Evolutionary conservation across 1,140 invertebrate genomes (phyloP), one percentile per base, ranked within the genome.

Genomic region (Ruditapes philippinarum): DNA sequence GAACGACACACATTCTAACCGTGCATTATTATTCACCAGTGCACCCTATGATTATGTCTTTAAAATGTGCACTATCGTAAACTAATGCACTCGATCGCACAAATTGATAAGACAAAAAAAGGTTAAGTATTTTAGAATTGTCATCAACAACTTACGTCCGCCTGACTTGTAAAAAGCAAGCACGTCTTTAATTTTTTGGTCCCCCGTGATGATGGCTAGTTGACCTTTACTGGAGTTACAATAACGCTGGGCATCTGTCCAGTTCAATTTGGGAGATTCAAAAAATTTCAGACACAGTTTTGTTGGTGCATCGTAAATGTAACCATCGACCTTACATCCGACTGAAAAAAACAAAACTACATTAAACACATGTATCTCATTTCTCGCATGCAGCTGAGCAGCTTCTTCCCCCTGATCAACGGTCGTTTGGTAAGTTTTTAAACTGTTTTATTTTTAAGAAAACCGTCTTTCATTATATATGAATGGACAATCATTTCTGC

Each of bases 181-280:
- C 0, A 78, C 74, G 36, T 78, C 74, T n/a, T 54, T 49, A 57
- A 78, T 78, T n/a, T 78, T 78, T 28, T 78, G 42, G 7, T 78
- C 42, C 0, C 28, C 74, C 0, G 74, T 78, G 1, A 78, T 54
- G 17, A 78, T 78, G 7, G 74, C 74, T 11, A 78, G 28, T 38
- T 78, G 74, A 36, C 74, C 74, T 36, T 78, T 78, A 25, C 14
- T 54, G 33, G n/a, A 33, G 74, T 78, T 78, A 36, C 74, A 78
- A 28, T 51, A 49, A 5, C 0, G 7, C n/a, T 78, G 74, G 25
- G 74, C 74, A 0, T 78, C 49, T 19, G 74, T 78, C 74, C 74
- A 78, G 74, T 78, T 78, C 25, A 78, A 28, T 4, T 51, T 49
- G 0, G 42, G 42, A 31, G n/a, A 57, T 28, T 51, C 49, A 22